These are phyloP conservation scores for Calonectris borealis DNA, from an alignment of 2,113 vertebrate genomes.

Conservation along the genomic window DNA sequence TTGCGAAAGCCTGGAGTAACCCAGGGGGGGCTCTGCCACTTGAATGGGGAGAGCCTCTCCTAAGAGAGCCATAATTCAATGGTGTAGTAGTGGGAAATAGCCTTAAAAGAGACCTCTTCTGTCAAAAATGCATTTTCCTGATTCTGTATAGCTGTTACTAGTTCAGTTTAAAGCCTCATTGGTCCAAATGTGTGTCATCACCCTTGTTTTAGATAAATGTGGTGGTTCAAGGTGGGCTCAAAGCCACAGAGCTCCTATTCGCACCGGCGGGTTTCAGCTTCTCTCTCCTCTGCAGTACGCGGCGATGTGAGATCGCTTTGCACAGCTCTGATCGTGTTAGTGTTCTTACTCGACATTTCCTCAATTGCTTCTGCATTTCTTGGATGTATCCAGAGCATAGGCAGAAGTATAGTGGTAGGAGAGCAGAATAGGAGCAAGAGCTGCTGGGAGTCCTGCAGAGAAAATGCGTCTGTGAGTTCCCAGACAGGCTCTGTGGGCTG, in stretches of 20 bases:
- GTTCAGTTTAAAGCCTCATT: neutral
- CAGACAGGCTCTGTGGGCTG: neutral
- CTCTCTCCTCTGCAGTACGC: neutral
- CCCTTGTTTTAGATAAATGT: slow-evolving; percentile 7
- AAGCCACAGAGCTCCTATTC: neutral
- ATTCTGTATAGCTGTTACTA: neutral
- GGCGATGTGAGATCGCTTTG: rapidly evolving
- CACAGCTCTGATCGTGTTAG: neutral
- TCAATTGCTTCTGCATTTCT: neutral
- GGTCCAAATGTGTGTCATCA: slow-evolving; percentile 29
- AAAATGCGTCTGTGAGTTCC: neutral
- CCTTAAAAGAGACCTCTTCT: neutral
- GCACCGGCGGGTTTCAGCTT: neutral
- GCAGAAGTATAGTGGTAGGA: neutral
- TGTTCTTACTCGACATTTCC: neutral
- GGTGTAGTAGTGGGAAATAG: neutral
- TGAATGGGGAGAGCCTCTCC: neutral
- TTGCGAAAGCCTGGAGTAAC: neutral
- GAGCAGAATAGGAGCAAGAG: neutral
- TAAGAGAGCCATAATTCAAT: neutral
- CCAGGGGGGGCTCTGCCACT: neutral
- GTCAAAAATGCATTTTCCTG: neutral
- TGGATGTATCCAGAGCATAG: neutral
- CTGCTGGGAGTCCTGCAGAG: neutral
- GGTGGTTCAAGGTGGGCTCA: neutral